Percentiles rank a stretch among this genome's conserved stretches.
Conservation (phyloP, 2,113 vertebrate species). For the Irena cyanogastra region DNA sequence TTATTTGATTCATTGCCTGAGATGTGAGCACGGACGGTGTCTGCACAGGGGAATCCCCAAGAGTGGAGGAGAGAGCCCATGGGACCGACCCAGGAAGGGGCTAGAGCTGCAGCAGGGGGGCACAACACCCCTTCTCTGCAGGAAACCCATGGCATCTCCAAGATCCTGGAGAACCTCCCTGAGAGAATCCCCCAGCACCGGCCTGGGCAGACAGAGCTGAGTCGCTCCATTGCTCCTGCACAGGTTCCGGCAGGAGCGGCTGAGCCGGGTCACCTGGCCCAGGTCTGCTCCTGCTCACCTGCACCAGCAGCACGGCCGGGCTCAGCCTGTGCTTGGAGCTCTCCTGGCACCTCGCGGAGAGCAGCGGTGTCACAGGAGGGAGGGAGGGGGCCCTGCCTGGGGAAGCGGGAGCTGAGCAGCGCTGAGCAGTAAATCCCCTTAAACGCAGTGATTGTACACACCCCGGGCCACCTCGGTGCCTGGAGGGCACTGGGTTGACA, state of each 20-base stretch:
- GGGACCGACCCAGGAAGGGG: background rate
- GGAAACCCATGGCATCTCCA: background rate
- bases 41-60: rapidly evolving
- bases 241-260: background rate
- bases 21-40: rapidly evolving
- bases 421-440: background rate
- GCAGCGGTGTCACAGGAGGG: background rate
- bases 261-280: background rate
- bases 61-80: background rate
- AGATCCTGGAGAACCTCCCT: background rate
- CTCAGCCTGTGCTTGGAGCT: background rate
- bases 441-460: background rate
- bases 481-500: background rate
- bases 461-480: background rate
- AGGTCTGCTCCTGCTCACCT: background rate
- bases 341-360: slow-evolving; percentile 63
- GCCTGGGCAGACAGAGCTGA: background rate
- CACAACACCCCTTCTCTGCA: background rate
- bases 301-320: background rate
- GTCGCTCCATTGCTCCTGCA: background rate
- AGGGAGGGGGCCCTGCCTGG: background rate
- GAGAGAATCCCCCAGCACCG: background rate
- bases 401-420: background rate
- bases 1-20: background rate
- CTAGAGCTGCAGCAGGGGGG: rapidly evolving